Percentiles rank a stretch among this genome's conserved stretches.
Conservation (phyloP, 2,113 vertebrate species). For the Mystacornis crossleyi region DNA sequence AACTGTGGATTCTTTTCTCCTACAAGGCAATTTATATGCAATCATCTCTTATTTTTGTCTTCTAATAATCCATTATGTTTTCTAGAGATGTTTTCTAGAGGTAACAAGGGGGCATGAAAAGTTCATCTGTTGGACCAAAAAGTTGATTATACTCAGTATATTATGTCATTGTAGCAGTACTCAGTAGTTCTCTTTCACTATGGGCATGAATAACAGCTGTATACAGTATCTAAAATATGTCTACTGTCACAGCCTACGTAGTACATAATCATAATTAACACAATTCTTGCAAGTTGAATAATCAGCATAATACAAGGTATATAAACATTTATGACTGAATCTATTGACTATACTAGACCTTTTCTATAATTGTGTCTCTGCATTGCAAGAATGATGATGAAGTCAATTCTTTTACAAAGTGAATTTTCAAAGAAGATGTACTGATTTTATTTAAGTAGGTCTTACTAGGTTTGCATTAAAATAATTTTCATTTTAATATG, state of each 20-base stretch:
- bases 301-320: background rate
- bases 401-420: background rate
- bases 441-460: background rate
- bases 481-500: background rate
- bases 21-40: background rate
- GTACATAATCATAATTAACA: background rate
- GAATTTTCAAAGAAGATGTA: background rate
- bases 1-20: background rate
- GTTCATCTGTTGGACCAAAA: background rate
- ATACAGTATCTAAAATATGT: background rate
- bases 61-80: background rate
- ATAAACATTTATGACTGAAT: background rate
- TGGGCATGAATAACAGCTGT: background rate
- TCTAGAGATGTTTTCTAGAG: background rate
- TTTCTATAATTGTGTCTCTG: background rate
- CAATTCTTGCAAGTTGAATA: background rate
- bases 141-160: background rate
- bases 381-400: background rate
- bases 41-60: background rate
- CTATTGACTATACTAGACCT: background rate
- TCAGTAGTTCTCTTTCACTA: background rate
- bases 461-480: background rate
- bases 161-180: background rate
- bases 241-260: background rate
- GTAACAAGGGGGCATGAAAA: background rate